Evolutionary conservation across 1,140 invertebrate species (phyloP).

Genomic region (Hylyphantes graminicola): DNA sequence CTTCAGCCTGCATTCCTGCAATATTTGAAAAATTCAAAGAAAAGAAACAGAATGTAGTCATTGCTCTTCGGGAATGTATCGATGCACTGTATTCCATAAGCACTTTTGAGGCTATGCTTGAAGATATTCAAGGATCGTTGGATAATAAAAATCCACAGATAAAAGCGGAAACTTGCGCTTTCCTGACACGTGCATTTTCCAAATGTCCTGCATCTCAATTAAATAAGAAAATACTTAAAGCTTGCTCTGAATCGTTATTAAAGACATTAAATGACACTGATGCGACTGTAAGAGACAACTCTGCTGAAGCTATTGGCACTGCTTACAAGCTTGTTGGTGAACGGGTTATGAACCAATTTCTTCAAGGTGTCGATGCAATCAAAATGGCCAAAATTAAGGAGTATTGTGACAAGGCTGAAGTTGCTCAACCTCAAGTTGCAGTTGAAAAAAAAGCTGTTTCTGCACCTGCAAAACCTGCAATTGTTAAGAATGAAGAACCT

Average conservation of each 20-base stretch:
- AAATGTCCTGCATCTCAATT: conserved; percentile 82
- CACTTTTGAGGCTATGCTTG: conserved; percentile 86
- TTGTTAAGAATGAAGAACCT: conserved; percentile 66
- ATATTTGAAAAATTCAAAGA: conserved; percentile 97
- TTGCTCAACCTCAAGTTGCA: conserved; percentile 69
- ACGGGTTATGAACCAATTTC: conserved; percentile 85
- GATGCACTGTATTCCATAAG: conserved; percentile 88
- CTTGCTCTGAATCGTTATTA: conserved; percentile 81
- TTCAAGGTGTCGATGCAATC: conserved; percentile 87
- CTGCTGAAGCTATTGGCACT: conserved; percentile 92
- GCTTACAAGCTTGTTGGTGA: conserved; percentile 94
- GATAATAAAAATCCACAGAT: conserved; percentile 96
- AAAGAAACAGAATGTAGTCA: conserved; percentile 92
- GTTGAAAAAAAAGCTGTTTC: conserved; percentile 64
- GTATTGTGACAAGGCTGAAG: conserved; percentile 88
- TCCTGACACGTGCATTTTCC: conserved; percentile 84
- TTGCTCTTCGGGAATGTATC: conserved; percentile 86
- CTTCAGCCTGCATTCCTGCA: conserved; percentile 78
- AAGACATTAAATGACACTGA: conserved; percentile 85
- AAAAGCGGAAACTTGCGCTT: conserved; percentile 91
- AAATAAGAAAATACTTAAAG: conserved; percentile 93
- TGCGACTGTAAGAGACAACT: conserved; percentile 83
- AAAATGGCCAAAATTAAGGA: conserved; percentile 98
- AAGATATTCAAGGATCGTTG: conserved; percentile 84
- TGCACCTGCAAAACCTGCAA: conserved; percentile 67